Percentiles rank a stretch among this genome's conserved stretches.
These are phyloP conservation scores for Gandaritis pyraliata DNA, from an alignment of 2,888 invertebrate species.

Conservation along the genomic window DNA sequence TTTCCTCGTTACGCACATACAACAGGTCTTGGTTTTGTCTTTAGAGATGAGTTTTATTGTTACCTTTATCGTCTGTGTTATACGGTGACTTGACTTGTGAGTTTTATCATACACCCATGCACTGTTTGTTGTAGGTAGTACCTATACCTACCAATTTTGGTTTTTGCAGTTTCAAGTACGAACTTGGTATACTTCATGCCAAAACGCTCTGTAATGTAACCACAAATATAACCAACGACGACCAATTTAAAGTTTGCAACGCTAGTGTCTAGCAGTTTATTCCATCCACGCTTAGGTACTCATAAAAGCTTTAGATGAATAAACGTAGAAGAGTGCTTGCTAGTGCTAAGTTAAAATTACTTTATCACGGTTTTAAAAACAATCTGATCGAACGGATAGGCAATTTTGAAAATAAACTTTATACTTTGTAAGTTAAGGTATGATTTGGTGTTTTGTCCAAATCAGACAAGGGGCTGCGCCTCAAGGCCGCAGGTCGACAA, in stretches of 20 bases:
- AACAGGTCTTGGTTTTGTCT: not conserved
- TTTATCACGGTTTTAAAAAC: slow-evolving; percentile 45
- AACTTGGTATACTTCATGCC: no score
- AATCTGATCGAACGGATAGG: slow-evolving; percentile 8
- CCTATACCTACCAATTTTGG: not conserved
- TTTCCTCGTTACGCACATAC: not conserved
- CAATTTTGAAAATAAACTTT: slow-evolving; percentile 45
- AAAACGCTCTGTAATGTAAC: no score
- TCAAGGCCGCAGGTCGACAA: slow-evolving; percentile 79
- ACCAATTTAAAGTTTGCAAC: no score
- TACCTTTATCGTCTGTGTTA: no score
- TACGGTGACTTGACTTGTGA: no score
- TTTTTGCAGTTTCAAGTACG: not conserved
- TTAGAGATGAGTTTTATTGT: no score
- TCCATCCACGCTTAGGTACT: no score
- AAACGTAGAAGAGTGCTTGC: slow-evolving; percentile 46
- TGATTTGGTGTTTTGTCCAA: slow-evolving; percentile 46
- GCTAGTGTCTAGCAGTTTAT: not conserved
- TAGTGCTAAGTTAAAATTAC: slow-evolving; percentile 44
- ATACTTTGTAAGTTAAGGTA: slow-evolving; percentile 43
- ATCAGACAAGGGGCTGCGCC: slow-evolving; percentile 59
- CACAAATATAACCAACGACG: no score
- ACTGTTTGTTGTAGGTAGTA: no score
- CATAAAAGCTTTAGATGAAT: no score
- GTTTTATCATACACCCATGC: no score